A percentile compares a stretch with the other conserved stretches of the same genome.
Evolutionary conservation across 2,113 vertebrate genomes (phyloP).

Genomic region (Glaucomys volans): DNA sequence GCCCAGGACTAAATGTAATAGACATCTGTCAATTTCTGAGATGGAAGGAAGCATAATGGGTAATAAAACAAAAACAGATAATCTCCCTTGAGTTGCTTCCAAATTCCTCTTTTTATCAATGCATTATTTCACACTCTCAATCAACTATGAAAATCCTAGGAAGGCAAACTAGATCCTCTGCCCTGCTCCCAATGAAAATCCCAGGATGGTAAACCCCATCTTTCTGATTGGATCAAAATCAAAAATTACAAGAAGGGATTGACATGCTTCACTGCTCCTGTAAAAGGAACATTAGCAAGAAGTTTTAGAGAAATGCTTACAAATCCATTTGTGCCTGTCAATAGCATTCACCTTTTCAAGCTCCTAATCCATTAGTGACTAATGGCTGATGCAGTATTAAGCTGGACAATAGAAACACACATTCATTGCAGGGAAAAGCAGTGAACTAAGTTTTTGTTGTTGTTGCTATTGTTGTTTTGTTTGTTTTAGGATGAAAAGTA

Average conservation of each 20-base stretch:
- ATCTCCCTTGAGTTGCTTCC: not conserved
- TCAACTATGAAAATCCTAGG: not conserved
- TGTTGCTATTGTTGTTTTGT: not conserved
- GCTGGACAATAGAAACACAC: not conserved
- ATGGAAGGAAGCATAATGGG: not conserved
- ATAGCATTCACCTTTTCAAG: not conserved
- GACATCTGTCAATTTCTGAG: not conserved
- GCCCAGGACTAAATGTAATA: not conserved
- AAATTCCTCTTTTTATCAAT: not conserved
- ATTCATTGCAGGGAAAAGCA: not conserved
- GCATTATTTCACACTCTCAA: not conserved
- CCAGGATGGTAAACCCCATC: not conserved
- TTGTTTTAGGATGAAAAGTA: slow-evolving; percentile 41
- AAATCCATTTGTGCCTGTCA: slow-evolving; percentile 56
- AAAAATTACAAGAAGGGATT: not conserved
- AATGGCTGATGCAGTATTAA: not conserved
- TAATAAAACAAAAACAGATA: slow-evolving; percentile 46
- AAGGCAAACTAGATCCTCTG: not conserved
- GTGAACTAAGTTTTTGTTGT: not conserved
- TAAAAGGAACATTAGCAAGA: slow-evolving; percentile 16
- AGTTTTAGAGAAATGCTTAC: slow-evolving; percentile 51
- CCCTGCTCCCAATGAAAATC: not conserved
- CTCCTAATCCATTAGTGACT: slow-evolving; percentile 36
- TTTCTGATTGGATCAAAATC: not conserved
- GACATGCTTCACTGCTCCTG: not conserved